Percentiles rank a stretch among this genome's conserved stretches.
Evolutionary conservation across 2,888 invertebrate genomes (phyloP).

Genomic region (Cepaea hortensis): DNA sequence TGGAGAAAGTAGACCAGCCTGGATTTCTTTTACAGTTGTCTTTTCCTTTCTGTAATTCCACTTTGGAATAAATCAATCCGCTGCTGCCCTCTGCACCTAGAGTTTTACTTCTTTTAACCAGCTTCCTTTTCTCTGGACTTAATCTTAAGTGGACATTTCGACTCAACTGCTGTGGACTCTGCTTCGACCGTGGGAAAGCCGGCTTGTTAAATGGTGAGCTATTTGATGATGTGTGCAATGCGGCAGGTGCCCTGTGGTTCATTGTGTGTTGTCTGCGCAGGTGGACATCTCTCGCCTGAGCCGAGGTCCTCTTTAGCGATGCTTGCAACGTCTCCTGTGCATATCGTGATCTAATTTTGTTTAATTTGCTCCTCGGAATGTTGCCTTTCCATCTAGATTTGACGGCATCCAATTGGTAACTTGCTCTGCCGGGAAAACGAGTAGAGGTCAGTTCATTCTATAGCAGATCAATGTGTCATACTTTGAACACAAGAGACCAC

Average conservation of each 20-base stretch:
- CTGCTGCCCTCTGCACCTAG: neutral
- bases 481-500: no score
- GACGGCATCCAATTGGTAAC: neutral
- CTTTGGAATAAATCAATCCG: neutral
- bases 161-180: neutral
- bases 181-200: neutral
- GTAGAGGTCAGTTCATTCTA: neutral
- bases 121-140: neutral
- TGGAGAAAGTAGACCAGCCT: neutral
- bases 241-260: neutral
- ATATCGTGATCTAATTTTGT: neutral
- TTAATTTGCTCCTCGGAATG: neutral
- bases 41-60: neutral
- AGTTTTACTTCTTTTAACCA: conserved; percentile 7
- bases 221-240: neutral
- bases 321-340: neutral
- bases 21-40: neutral
- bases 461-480: no score
- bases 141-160: no score
- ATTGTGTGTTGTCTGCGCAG: neutral
- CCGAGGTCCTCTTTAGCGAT: neutral
- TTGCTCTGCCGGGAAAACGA: neutral
- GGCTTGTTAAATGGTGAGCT: neutral
- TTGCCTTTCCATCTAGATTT: neutral
- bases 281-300: neutral